Evolutionary conservation across 2,113 vertebrate genomes (phyloP).

Genomic region (Pogonocichla stellata): DNA sequence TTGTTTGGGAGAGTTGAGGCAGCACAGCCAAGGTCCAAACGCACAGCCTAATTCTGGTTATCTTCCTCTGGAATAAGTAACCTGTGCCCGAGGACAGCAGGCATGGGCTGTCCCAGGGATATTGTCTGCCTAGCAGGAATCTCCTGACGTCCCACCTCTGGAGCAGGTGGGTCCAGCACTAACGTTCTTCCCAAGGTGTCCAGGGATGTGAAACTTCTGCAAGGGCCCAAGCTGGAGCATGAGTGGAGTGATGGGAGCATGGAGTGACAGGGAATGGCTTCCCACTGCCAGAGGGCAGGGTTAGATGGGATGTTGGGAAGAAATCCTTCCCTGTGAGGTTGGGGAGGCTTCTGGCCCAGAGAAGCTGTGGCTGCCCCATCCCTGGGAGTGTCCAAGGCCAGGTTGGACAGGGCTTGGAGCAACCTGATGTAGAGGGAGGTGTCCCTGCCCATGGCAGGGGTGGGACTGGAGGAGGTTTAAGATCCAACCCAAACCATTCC

Average conservation of each 20-base stretch:
- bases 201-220: neutral
- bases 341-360: rapidly evolving
- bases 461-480: rapidly evolving
- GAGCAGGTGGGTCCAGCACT: neutral
- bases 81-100: neutral
- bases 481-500: neutral
- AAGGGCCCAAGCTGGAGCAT: neutral
- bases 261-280: neutral
- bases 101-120: neutral
- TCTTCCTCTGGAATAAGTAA: neutral
- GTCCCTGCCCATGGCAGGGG: neutral
- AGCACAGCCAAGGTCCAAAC: neutral
- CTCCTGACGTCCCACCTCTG: neutral
- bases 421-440: rapidly evolving
- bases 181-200: rapidly evolving
- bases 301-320: rapidly evolving
- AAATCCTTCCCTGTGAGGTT: rapidly evolving
- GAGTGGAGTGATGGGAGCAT: neutral
- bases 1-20: neutral
- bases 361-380: neutral
- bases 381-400: neutral
- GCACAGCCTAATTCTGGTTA: neutral
- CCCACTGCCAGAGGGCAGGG: neutral
- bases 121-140: neutral
- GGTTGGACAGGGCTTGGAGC: rapidly evolving